Percentiles rank a stretch among this genome's conserved stretches.
These are phyloP conservation scores for Rhynchonycteris naso DNA, from an alignment of 2,797 vertebrate genomes.

Conservation along the genomic window DNA sequence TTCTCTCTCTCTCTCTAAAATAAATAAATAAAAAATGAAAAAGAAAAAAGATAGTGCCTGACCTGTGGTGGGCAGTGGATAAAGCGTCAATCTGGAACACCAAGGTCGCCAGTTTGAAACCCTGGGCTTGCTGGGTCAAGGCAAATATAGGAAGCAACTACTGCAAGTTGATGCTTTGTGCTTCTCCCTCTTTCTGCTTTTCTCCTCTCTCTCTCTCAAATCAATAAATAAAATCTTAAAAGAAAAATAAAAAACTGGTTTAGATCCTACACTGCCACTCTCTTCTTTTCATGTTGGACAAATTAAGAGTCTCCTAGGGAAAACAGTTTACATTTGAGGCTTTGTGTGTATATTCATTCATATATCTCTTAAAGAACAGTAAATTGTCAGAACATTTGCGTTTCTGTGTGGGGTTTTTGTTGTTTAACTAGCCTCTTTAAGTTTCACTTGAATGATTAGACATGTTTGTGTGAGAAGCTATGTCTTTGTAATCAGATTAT, in stretches of 20 bases:
- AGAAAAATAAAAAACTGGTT: neutral
- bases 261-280: neutral
- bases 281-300: neutral
- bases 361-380: slow-evolving; percentile 38
- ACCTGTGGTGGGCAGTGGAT: too few species aligned
- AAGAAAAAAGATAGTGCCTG: too few species aligned
- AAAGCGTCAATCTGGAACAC: too few species aligned
- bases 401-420: slow-evolving; percentile 29
- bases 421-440: slow-evolving; percentile 29
- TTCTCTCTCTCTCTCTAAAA: too few species aligned
- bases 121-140: too few species aligned
- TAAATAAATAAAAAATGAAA: too few species aligned
- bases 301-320: slow-evolving; percentile 3
- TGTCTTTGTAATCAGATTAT: slow-evolving; percentile 38
- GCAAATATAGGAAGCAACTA: too few species aligned
- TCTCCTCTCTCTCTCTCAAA: too few species aligned
- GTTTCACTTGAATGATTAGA: slow-evolving; percentile 53
- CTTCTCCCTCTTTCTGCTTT: too few species aligned
- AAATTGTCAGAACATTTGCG: slow-evolving; percentile 2
- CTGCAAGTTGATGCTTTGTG: too few species aligned
- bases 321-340: slow-evolving; percentile 42
- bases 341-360: neutral
- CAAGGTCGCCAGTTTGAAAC: too few species aligned
- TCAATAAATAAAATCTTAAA: too few species aligned
- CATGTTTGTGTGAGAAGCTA: slow-evolving; percentile 28